Evolutionary conservation across 1,140 invertebrate genomes (phyloP).

Genomic region (Magallana gigas): DNA sequence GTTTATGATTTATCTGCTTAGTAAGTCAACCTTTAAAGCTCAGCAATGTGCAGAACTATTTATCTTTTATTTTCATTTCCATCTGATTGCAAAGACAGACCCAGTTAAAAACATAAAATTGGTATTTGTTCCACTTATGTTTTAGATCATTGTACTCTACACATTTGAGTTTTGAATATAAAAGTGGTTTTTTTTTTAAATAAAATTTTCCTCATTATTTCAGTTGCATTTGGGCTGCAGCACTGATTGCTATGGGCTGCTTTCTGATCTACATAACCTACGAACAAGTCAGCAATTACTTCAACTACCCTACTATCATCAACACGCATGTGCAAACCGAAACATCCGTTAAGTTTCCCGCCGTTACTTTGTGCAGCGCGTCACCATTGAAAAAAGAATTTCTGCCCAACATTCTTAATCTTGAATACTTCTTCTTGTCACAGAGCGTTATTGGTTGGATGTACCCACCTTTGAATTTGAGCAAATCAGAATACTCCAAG

Average conservation of each 20-base stretch:
- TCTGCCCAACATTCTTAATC: background rate
- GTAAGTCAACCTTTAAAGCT: too few relatives aligned
- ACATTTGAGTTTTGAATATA: too few relatives aligned
- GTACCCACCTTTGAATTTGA: background rate
- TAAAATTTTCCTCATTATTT: background rate
- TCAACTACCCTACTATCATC: constrained; percentile 23
- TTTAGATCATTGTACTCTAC: too few relatives aligned
- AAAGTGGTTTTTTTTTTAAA: too few relatives aligned
- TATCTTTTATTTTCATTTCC: too few relatives aligned
- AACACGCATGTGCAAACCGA: constrained; percentile 32
- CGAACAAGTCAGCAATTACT: constrained; percentile 23
- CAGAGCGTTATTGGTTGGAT: constrained; percentile 33
- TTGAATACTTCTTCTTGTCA: constrained; percentile 12
- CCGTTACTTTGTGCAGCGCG: constrained; percentile 33
- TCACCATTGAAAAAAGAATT: constrained; percentile 19
- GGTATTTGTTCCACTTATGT: too few relatives aligned
- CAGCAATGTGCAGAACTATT: too few relatives aligned
- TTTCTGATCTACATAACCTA: constrained; percentile 26
- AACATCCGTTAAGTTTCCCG: constrained; percentile 24
- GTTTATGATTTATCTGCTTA: too few relatives aligned
- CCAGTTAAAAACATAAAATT: too few relatives aligned
- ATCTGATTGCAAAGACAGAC: too few relatives aligned
- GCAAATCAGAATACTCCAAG: background rate
- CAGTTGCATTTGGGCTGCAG: constrained; percentile 32
- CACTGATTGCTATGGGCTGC: constrained; percentile 32